Evolutionary conservation across 2,113 vertebrate species (phyloP).

Genomic region (Acrocephalus kingi): DNA sequence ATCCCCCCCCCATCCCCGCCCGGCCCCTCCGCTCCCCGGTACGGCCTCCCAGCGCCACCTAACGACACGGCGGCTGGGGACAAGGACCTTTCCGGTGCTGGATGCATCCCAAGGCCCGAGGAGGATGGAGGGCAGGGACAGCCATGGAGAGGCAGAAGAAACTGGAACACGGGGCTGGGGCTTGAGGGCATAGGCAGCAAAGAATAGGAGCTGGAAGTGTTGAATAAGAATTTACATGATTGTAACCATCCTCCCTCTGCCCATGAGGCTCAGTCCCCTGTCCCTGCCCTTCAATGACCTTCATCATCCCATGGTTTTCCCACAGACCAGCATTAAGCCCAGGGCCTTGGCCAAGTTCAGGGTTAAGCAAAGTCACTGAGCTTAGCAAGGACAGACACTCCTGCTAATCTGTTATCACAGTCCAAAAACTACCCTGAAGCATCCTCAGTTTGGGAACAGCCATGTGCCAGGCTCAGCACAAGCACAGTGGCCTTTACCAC

Average conservation of each 20-base stretch:
- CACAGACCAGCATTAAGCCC: neutral
- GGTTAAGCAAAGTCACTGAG: neutral
- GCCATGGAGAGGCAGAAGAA: neutral
- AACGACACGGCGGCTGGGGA: neutral
- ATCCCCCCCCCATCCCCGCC: neutral
- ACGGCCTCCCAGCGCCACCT: constrained; percentile 38
- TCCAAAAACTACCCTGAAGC: neutral
- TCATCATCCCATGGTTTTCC: neutral
- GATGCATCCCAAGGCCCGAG: rapidly evolving
- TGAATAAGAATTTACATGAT: neutral
- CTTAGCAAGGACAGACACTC: neutral
- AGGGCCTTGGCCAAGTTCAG: neutral
- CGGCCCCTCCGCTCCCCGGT: neutral
- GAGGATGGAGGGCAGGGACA: neutral
- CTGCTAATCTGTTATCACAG: neutral
- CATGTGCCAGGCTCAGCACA: rapidly evolving
- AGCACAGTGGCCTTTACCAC: neutral
- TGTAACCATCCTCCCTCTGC: neutral
- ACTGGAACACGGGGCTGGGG: neutral
- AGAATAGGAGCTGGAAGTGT: neutral
- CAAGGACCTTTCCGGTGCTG: rapidly evolving
- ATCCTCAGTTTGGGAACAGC: neutral
- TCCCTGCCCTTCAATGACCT: neutral
- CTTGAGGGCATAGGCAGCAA: neutral
- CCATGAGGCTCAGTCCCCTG: neutral